Evolutionary conservation across 2,888 invertebrate genomes (phyloP).

Genomic region (Coleophora flavipennella): DNA sequence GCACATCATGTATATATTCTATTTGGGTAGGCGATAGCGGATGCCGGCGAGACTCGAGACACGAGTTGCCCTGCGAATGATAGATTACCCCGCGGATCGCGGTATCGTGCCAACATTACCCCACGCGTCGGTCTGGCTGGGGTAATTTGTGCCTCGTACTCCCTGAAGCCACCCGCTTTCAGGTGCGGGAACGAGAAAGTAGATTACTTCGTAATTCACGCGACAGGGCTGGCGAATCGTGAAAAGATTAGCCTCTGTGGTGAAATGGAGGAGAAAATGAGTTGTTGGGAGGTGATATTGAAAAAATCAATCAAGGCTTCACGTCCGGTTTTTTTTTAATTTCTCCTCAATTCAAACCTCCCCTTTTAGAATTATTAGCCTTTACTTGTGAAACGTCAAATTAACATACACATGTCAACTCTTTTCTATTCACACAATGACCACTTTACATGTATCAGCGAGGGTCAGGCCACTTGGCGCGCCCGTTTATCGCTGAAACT

Average conservation of each 20-base stretch:
- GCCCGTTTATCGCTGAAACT: constrained; percentile 15
- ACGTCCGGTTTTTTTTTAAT: too few species aligned
- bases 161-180: background rate
- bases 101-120: too few species aligned
- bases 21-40: background rate
- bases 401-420: too few species aligned
- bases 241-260: background rate
- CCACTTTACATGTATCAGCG: constrained; percentile 1
- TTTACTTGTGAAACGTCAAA: too few species aligned
- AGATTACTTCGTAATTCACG: background rate
- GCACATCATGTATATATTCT: too few species aligned
- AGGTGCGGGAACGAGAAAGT: background rate
- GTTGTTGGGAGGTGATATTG: too few species aligned
- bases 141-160: constrained; percentile 24
- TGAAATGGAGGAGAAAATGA: too few species aligned
- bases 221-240: background rate
- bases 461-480: constrained; percentile 6
- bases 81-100: constrained; percentile 17
- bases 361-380: too few species aligned
- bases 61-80: constrained; percentile 14
- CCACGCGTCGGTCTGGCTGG: constrained; percentile 13
- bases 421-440: background rate
- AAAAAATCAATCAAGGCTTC: too few species aligned
- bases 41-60: constrained; percentile 7
- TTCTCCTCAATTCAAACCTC: too few species aligned